phyloP scores from a whole-genome alignment of 2,888 invertebrate genomes.

The Cheilosia impressa region DNA sequence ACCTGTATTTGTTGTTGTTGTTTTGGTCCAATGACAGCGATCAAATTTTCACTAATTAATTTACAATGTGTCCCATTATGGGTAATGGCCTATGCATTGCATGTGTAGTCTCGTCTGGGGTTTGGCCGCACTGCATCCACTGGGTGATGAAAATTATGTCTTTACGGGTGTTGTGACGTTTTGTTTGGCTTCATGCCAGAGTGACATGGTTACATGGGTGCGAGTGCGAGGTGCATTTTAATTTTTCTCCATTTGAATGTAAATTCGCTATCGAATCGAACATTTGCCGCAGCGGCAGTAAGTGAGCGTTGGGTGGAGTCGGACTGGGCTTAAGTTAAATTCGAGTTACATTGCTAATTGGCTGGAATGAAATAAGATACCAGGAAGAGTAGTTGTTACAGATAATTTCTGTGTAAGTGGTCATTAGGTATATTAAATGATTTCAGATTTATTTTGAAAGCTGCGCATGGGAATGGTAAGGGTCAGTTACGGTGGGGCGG shows the following conservation, averaged over 20 bases:
- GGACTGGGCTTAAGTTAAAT: conserved; percentile 59
- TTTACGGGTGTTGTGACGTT: conserved; percentile 69
- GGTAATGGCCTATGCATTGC: conserved; percentile 56
- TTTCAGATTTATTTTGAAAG: conserved; percentile 33
- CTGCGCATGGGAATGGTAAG: background rate
- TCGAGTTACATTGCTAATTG: conserved; percentile 64
- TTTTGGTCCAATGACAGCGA: conserved; percentile 65
- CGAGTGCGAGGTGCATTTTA: conserved; percentile 39
- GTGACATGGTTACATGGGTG: conserved; percentile 53
- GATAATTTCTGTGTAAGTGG: conserved; percentile 66
- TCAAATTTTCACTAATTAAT: conserved; percentile 75
- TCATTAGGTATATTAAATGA: conserved; percentile 67
- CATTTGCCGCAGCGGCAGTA: background rate
- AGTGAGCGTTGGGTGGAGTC: conserved; percentile 59
- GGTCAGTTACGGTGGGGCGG: conserved; percentile 2
- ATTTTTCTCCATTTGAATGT: conserved; percentile 53
- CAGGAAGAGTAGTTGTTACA: conserved; percentile 66
- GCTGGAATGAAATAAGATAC: conserved; percentile 64
- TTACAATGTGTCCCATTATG: conserved; percentile 75
- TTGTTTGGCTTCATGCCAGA: conserved; percentile 61
- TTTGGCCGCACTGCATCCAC: conserved; percentile 26
- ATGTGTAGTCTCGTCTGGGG: conserved; percentile 33
- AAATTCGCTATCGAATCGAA: conserved; percentile 45
- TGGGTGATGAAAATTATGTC: conserved; percentile 67
- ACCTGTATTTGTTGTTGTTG: conserved; percentile 37